phyloP scores from a whole-genome alignment of 2,113 vertebrate genomes.

The Petrocephalus microphthalmus region DNA sequence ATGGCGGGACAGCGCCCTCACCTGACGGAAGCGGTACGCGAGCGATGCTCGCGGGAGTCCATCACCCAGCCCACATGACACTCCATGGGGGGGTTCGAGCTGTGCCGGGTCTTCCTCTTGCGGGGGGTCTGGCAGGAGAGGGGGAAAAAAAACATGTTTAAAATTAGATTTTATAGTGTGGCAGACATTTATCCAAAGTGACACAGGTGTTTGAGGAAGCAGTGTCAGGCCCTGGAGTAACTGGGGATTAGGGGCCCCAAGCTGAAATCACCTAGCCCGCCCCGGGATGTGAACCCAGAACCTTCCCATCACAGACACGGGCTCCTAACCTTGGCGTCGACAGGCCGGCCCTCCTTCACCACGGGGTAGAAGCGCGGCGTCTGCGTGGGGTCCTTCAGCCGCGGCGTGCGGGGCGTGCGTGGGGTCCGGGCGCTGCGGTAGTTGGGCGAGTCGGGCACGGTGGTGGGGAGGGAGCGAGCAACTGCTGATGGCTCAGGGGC shows the following conservation, averaged over 20 bases:
- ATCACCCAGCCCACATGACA: slow-evolving; percentile 98
- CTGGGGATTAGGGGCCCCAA: background rate
- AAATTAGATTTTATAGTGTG: background rate
- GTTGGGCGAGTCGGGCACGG: slow-evolving; percentile 92
- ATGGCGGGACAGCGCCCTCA: slow-evolving; percentile 35
- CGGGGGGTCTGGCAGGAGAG: slow-evolving; percentile 75
- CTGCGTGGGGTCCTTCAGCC: slow-evolving; percentile 84
- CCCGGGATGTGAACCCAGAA: background rate
- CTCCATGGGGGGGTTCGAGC: slow-evolving; percentile 94
- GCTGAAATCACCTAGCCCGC: background rate
- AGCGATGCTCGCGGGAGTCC: slow-evolving; percentile 94
- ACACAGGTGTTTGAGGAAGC: background rate
- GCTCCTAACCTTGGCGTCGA: slow-evolving; percentile 83
- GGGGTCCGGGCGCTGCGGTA: slow-evolving; percentile 87
- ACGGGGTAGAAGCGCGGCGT: slow-evolving; percentile 95
- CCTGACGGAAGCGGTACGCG: slow-evolving; percentile 92
- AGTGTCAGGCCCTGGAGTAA: background rate
- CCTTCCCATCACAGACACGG: background rate
- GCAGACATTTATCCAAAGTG: background rate
- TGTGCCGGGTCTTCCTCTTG: slow-evolving; percentile 96
- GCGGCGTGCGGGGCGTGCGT: slow-evolving; percentile 87
- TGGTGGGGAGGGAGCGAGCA: slow-evolving; percentile 88
- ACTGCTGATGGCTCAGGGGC: slow-evolving; percentile 83
- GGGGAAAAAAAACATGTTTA: background rate
- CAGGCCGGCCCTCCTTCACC: slow-evolving; percentile 89